phyloP scores from a whole-genome alignment of 2,113 vertebrate genomes.

The Atrichornis clamosus region DNA sequence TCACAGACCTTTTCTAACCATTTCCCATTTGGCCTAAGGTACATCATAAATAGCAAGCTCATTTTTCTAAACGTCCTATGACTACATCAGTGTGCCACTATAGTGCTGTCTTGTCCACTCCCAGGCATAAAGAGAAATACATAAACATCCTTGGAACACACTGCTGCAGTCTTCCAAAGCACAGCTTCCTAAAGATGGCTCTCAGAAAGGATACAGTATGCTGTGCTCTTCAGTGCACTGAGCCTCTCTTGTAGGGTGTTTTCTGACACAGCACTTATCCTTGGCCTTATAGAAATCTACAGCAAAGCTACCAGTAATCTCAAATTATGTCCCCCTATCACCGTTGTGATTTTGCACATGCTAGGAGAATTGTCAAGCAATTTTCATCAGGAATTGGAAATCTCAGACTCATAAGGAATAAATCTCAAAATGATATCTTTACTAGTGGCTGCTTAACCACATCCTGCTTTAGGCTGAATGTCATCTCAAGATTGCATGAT shows the following conservation, averaged over 20 bases:
- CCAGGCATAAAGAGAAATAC: neutral
- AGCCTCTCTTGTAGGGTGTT: neutral
- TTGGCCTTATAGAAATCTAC: neutral
- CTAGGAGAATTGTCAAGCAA: neutral
- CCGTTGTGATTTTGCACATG: neutral
- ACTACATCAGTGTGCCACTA: neutral
- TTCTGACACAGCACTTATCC: neutral
- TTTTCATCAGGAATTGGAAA: neutral
- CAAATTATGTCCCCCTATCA: neutral
- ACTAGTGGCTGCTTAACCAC: neutral
- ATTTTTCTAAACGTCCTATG: neutral
- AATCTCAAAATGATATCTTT: neutral
- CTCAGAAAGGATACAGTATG: neutral
- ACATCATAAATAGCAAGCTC: neutral
- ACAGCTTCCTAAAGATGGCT: neutral
- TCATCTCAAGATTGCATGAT: neutral
- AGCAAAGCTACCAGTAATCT: neutral
- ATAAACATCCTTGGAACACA: neutral
- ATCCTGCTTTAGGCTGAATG: neutral
- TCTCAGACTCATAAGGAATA: neutral
- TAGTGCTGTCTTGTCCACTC: neutral
- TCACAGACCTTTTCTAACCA: neutral
- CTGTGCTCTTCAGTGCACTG: neutral
- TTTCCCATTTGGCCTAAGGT: neutral
- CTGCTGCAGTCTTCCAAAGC: neutral